phyloP scores from a whole-genome alignment of 2,797 vertebrate genomes.

The Cirrhinus mrigala region DNA sequence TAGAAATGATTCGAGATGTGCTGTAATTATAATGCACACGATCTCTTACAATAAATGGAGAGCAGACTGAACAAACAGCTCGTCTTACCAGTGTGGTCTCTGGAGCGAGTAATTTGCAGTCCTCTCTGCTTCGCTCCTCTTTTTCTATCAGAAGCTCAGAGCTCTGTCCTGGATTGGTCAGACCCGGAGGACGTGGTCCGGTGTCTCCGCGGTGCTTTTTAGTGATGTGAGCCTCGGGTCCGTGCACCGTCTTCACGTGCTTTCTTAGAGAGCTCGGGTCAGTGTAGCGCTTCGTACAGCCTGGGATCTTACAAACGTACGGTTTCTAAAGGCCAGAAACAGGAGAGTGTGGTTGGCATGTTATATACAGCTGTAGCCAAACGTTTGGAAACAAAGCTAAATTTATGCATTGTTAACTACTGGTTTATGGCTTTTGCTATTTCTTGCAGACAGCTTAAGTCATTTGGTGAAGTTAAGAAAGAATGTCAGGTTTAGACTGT shows the following conservation, averaged over 20 bases:
- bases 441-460: too few species aligned
- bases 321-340: conserved; percentile 84
- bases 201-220: conserved; percentile 93
- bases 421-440: background rate
- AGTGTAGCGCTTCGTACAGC: conserved; percentile 97
- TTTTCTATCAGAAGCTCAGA: conserved; percentile 88
- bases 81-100: conserved; percentile 85
- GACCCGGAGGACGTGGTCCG: conserved; percentile 78
- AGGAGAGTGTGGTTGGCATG: background rate
- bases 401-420: background rate
- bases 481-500: background rate
- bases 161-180: conserved; percentile 75
- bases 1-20: conserved; percentile 58
- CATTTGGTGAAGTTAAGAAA: background rate
- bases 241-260: conserved; percentile 96
- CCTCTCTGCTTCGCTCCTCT: conserved; percentile 86
- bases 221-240: conserved; percentile 96
- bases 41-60: background rate
- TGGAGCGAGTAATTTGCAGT: conserved; percentile 87
- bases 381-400: background rate
- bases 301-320: conserved; percentile 95
- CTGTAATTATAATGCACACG: background rate
- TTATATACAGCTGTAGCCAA: background rate
- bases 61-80: background rate
- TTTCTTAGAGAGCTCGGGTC: conserved; percentile 96